Evolutionary conservation across 2,113 vertebrate genomes (phyloP), one percentile per base, ranked within the genome.

Genomic region (Onychorhynchus coronatus): DNA sequence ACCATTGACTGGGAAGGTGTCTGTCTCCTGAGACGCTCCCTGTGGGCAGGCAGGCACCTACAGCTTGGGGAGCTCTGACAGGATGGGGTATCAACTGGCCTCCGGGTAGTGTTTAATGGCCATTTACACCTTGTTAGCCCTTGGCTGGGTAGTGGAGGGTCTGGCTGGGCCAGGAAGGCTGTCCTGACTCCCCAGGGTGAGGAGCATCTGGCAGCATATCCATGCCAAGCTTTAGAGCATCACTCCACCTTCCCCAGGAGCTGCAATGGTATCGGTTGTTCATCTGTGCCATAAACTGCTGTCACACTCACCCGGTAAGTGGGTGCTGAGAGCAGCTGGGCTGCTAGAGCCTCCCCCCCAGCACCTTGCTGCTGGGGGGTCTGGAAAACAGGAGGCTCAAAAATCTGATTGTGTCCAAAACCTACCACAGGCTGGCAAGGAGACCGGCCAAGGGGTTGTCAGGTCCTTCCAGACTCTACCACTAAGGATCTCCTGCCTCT

Each of bases 241-340:
- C 17, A 1, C 52, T 31, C 5, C 53, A 7, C 42, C 73, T 47
- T 37, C 53, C 30, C 24, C 52, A 10, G 41, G 41, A 91, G 70
- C 39, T n/a, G 61, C 5, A 4, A 66, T 0, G 2, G 5, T 6
- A 23, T 1, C 1, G 0, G 11, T 8, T 39, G 19, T 50, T 18
- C 4, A 0, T 21, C 27, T 24, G 41, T 67, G 22, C 50, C 58
- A 20, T 2, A 9, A 73, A 12, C 56, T 27, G 39, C 35, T 37
- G 17, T 17, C 1, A 2, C 4, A 53, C 1, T 49, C 91, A 19
- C 14, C 12, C 5, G 17, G 12, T 6, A 31, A 16, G 24, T 0
- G 52, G 31, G 35, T 39, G n/a, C 56, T 7, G 20, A 42, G 58
- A 52, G 50, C 6, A 55, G 56, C 47, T 6, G 31, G 20, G 39